A percentile compares a stretch with the other conserved stretches of the same genome.
phyloP scores from a whole-genome alignment of 2,888 invertebrate species.

The Synanthedon andrenaeformis region DNA sequence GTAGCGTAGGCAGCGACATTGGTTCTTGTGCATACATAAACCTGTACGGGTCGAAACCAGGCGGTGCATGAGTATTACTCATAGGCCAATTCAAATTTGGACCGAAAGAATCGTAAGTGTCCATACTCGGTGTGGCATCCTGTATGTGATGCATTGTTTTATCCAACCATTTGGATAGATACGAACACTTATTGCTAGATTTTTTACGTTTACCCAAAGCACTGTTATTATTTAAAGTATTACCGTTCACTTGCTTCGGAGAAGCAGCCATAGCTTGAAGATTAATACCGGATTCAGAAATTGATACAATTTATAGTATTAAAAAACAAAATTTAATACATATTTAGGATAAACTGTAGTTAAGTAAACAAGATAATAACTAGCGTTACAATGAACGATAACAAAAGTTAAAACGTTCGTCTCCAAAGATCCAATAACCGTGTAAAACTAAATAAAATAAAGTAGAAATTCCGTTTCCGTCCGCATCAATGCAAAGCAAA shows the following conservation, averaged over 20 bases:
- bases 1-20: conserved; percentile 74
- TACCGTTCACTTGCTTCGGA: conserved; percentile 56
- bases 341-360: too few species aligned
- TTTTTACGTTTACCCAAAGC: conserved; percentile 64
- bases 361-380: too few species aligned
- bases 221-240: conserved; percentile 44
- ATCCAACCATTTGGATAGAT: conserved; percentile 64
- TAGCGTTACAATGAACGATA: too few species aligned
- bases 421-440: too few species aligned
- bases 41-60: conserved; percentile 58
- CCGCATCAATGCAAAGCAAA: too few species aligned
- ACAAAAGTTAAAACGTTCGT: too few species aligned
- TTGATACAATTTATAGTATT: too few species aligned
- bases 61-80: conserved; percentile 43
- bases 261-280: conserved; percentile 48
- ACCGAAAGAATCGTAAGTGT: conserved; percentile 44
- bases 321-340: too few species aligned
- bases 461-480: too few species aligned
- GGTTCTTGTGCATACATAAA: conserved; percentile 72
- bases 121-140: conserved; percentile 47
- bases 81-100: conserved; percentile 40
- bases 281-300: too few species aligned
- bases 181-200: conserved; percentile 50
- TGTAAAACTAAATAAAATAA: too few species aligned
- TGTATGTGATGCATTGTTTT: conserved; percentile 58